Percentiles rank a stretch among this genome's conserved stretches.
Conservation (phyloP, 1,140 invertebrate genomes). For the Uloborus diversus region DNA sequence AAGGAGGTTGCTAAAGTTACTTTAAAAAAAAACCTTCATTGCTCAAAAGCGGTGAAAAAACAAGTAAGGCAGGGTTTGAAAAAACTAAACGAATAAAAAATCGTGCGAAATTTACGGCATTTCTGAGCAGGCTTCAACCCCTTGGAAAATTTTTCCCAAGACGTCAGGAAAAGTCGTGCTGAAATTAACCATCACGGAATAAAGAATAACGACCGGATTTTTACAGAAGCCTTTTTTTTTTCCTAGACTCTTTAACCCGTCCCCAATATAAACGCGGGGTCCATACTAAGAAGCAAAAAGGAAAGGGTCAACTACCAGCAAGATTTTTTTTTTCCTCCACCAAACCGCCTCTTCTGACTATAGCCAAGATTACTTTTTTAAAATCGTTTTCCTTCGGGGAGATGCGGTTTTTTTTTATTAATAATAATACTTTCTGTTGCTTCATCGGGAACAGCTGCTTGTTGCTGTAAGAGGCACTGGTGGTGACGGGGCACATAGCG, state of each 20-base stretch:
- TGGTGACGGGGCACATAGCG: constrained; percentile 37
- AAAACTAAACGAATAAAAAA: not conserved
- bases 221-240: constrained; percentile 43
- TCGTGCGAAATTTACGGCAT: constrained; percentile 31
- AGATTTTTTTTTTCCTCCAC: constrained; percentile 11
- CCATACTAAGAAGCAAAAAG: not conserved
- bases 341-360: constrained; percentile 36
- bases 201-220: constrained; percentile 40
- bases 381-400: constrained; percentile 16
- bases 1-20: constrained; percentile 10
- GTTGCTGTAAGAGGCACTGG: constrained; percentile 7
- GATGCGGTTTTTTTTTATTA: constrained; percentile 33
- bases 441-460: constrained; percentile 17
- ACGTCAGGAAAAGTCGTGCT: constrained; percentile 44
- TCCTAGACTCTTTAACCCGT: constrained; percentile 48
- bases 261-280: constrained; percentile 40
- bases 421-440: not conserved
- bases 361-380: constrained; percentile 24
- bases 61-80: not conserved
- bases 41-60: constrained; percentile 5
- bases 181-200: constrained; percentile 39
- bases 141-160: constrained; percentile 51
- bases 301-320: constrained; percentile 48
- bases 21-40: constrained; percentile 18
- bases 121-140: constrained; percentile 15